Conservation (phyloP, 2,113 vertebrate genomes). For the Laterallus jamaicensis region DNA sequence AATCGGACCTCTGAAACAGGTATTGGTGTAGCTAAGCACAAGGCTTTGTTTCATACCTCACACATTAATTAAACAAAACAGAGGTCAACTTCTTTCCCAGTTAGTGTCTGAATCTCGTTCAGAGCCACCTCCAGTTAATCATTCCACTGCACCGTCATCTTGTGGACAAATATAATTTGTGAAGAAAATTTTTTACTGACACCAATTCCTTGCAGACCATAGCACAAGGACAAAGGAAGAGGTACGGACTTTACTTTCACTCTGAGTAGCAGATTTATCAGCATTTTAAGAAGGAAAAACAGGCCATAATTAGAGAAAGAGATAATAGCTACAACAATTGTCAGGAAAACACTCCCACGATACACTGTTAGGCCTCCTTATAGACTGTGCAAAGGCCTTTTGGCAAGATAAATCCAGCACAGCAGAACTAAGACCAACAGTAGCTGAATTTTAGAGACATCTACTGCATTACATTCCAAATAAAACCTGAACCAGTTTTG, state of each 20-base stretch:
- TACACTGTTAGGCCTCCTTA: not conserved
- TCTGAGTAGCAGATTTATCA: not conserved
- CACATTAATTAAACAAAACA: not conserved
- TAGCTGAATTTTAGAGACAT: not conserved
- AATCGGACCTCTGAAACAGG: not conserved
- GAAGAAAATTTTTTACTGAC: not conserved
- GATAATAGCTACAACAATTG: not conserved
- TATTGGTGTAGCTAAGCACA: not conserved
- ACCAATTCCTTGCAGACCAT: not conserved
- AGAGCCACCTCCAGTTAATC: not conserved
- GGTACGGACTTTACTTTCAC: not conserved
- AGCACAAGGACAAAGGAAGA: not conserved
- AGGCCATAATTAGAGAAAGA: not conserved
- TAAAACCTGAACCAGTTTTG: not conserved
- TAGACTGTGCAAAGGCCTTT: not conserved
- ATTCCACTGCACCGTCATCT: not conserved
- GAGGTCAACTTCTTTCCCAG: not conserved
- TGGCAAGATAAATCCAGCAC: not conserved
- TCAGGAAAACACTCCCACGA: not conserved
- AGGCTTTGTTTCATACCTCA: not conserved
- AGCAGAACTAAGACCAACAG: not conserved
- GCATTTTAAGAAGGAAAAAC: not conserved
- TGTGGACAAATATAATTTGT: not conserved
- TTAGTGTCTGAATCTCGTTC: not conserved
- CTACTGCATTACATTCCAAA: not conserved